These are phyloP conservation scores for Porphyrio hochstetteri DNA, from an alignment of 2,113 vertebrate species.

Conservation along the genomic window DNA sequence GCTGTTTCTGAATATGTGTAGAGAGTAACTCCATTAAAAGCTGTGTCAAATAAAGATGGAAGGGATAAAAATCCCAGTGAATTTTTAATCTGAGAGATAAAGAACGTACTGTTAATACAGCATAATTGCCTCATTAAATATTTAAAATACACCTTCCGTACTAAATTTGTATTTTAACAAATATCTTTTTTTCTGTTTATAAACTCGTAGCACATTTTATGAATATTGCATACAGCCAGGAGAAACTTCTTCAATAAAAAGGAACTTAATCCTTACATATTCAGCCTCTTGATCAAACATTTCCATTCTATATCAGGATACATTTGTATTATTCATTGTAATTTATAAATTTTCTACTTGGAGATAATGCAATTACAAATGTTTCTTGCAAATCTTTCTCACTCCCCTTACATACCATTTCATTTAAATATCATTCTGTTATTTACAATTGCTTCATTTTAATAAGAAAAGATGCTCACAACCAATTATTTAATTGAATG, in stretches of 20 bases:
- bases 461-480: slow-evolving; percentile 40
- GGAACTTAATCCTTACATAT: neutral
- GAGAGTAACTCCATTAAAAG: neutral
- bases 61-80: slow-evolving; percentile 3
- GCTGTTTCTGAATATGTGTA: neutral
- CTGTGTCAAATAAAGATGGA: neutral
- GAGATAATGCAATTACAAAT: slow-evolving; percentile 46
- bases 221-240: neutral
- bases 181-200: neutral
- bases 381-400: slow-evolving; percentile 38
- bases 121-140: slow-evolving; percentile 59
- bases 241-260: slow-evolving; percentile 16
- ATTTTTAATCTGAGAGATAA: slow-evolving; percentile 46
- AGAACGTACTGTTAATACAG: neutral
- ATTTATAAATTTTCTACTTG: slow-evolving; percentile 24
- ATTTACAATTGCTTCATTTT: slow-evolving; percentile 49
- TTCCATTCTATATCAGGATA: slow-evolving; percentile 25
- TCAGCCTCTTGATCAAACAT: slow-evolving; percentile 37
- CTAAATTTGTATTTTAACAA: neutral
- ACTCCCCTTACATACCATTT: slow-evolving; percentile 14
- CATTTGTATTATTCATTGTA: slow-evolving; percentile 40
- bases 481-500: slow-evolving; percentile 52
- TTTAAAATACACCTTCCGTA: slow-evolving; percentile 27
- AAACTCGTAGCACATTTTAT: neutral
- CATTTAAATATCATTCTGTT: slow-evolving; percentile 48